Evolutionary conservation across 2,113 vertebrate species (phyloP).

Genomic region (Eira barbara): DNA sequence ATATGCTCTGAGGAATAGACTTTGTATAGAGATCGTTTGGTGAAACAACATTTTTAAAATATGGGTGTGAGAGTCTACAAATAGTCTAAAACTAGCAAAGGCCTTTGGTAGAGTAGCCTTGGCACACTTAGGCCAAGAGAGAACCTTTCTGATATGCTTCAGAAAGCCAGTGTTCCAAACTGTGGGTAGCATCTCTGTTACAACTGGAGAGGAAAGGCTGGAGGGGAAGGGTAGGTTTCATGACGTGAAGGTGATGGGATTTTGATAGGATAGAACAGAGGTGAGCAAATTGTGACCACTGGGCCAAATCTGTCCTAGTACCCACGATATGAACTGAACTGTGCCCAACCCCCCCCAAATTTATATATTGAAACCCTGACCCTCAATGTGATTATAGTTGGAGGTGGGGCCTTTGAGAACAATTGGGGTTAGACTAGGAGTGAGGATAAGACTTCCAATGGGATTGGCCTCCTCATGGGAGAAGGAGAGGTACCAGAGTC

Average conservation of each 20-base stretch:
- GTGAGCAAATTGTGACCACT: neutral
- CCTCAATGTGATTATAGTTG: neutral
- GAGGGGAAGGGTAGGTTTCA: neutral
- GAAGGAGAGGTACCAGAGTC: neutral
- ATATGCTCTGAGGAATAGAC: neutral
- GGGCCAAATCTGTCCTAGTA: neutral
- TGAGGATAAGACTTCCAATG: neutral
- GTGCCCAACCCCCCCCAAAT: neutral
- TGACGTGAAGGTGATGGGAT: neutral
- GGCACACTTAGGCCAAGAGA: neutral
- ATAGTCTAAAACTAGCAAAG: neutral
- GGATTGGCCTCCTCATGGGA: neutral
- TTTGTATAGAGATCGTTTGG: neutral
- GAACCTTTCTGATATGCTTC: neutral
- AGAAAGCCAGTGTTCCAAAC: neutral
- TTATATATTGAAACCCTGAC: neutral
- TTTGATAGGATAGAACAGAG: neutral
- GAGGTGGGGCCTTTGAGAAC: neutral
- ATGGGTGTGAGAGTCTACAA: neutral
- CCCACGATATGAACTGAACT: neutral
- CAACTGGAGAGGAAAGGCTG: neutral
- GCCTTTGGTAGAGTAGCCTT: neutral
- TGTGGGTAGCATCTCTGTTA: neutral
- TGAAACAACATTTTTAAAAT: neutral
- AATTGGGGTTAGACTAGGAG: neutral